Base-by-base conservation (phyloP, 2,888 invertebrate genomes). In the Clivina fossor region DNA sequence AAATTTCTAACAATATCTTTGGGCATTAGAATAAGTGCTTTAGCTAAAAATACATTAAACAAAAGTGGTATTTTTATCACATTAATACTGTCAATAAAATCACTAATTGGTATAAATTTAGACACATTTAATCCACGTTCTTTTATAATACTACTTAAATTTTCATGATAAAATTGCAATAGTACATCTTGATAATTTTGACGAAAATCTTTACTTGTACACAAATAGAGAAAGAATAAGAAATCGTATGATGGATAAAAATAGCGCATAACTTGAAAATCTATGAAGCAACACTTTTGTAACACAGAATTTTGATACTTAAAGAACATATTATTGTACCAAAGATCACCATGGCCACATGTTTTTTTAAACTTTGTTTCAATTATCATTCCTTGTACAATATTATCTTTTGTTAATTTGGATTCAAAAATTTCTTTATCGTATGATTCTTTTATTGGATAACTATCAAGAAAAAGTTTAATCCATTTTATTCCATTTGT, bases 271-370 rank as follows among this genome's bases (percentile, higher is more conserved):
- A 64, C 58, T 61, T 71, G 71, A 54, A 64, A 70, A 59, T 71
- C 71, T n/a, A 71, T 58, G 8, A 70, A 54, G 56, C 66, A 64
- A 4, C 62, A 60, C 1, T 63, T 56, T 2, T 49, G 35, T 0
- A 64, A 61, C 37, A 57, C 38, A 11, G 53, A 59, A 8, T 63
- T 47, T 19, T 62, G 33, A 26, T 69, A 68, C 16, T 49, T 55
- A 58, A 65, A 68, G 16, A 71, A 56, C 38, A 71, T 67, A 56
- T 71, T 71, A 40, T 67, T 70, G 2, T 60, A 57, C 71, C 71
- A 71, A 24, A 70, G 53, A 57, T 71, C 70, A 16, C 67, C 65
- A 46, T 71, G 71, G 2, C 68, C 40, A 3, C 68, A 24, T 3
- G 66, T 64, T 15, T 49, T 58, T 50, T 51, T 59, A 19, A 61